phyloP scores from a whole-genome alignment of 2,888 invertebrate species.

The Tetrapedia diversipes region DNA sequence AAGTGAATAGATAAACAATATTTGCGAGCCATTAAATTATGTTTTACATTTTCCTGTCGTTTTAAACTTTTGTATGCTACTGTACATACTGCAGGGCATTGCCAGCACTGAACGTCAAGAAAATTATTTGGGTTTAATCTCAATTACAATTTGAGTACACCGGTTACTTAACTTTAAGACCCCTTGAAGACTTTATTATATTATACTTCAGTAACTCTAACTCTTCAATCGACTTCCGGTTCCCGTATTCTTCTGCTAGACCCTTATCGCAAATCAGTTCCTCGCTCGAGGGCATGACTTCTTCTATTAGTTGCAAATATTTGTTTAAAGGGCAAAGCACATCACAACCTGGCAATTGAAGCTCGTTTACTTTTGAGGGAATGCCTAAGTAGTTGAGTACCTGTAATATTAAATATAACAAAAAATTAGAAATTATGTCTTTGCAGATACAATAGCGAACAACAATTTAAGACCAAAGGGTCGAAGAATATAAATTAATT shows the following conservation, averaged over 20 bases:
- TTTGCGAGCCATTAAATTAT: no score
- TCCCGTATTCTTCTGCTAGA: neutral
- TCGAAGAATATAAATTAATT: no score
- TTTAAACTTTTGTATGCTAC: no score
- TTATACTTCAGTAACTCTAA: constrained; percentile 25
- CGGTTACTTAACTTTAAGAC: neutral
- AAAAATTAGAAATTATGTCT: neutral
- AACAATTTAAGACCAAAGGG: neutral
- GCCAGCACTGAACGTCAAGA: no score
- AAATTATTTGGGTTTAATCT: neutral
- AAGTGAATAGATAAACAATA: no score
- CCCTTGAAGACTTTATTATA: constrained; percentile 21
- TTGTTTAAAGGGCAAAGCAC: constrained; percentile 68
- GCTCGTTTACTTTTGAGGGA: constrained; percentile 43
- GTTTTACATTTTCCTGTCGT: no score
- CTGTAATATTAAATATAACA: constrained; percentile 30
- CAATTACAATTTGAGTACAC: neutral
- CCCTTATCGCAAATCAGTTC: constrained; percentile 63
- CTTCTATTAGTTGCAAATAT: constrained; percentile 61
- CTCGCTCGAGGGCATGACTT: constrained; percentile 67
- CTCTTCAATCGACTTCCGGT: constrained; percentile 15
- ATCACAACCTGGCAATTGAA: constrained; percentile 66
- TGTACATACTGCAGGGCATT: no score
- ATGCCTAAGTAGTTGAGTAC: constrained; percentile 63
- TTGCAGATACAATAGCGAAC: neutral